Conservation (phyloP, 2,797 vertebrate species). For the Enteromius mattozi region DNA sequence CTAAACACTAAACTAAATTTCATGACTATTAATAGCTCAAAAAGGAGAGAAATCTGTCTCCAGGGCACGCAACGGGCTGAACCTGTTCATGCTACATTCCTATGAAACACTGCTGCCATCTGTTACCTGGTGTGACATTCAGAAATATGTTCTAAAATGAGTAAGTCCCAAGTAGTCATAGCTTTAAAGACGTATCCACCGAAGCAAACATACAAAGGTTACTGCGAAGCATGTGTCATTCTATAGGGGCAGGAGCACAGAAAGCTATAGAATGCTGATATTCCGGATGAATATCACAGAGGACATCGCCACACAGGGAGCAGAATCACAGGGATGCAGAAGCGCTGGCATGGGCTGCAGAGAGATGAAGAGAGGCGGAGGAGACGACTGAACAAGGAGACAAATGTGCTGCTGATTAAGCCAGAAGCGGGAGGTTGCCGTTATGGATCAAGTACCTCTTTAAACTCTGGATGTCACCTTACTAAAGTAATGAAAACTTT, state of each 20-base stretch:
- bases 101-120: constrained; percentile 1
- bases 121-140: constrained; percentile 20
- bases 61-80: not conserved
- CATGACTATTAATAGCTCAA: constrained; percentile 24
- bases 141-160: not conserved
- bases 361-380: constrained; percentile 46
- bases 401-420: constrained; percentile 44
- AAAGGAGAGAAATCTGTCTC: constrained; percentile 8
- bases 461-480: not conserved
- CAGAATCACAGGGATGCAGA: constrained; percentile 45
- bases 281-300: constrained; percentile 57
- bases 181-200: not conserved
- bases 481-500: constrained; percentile 4
- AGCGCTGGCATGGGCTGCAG: constrained; percentile 37
- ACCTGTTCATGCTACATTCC: constrained; percentile 19
- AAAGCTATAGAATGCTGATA: constrained; percentile 63
- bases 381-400: constrained; percentile 34
- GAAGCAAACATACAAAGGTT: constrained; percentile 39
- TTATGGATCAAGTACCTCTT: constrained; percentile 15
- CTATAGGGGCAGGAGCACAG: constrained; percentile 49
- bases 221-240: constrained; percentile 60
- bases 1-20: constrained; percentile 10
- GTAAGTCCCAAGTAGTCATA: not conserved
- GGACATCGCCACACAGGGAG: constrained; percentile 33
- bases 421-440: constrained; percentile 34